A percentile compares a stretch with the other conserved stretches of the same genome.
Conservation (phyloP, 2,888 invertebrate genomes). For the Drosophila prostipennis region DNA sequence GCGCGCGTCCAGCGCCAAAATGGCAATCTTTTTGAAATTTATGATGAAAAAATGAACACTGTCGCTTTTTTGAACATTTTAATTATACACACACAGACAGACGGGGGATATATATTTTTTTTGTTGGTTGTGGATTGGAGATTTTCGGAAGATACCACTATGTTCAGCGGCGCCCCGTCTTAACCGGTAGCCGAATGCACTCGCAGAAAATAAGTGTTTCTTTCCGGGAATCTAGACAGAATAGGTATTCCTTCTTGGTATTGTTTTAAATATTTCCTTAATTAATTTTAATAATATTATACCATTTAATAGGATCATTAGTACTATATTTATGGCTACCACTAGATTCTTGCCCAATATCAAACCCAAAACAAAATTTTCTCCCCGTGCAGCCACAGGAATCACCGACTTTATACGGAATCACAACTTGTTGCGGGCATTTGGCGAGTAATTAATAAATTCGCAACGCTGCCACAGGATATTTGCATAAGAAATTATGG, state of each 20-base stretch:
- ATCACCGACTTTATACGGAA: neutral
- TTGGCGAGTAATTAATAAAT: constrained; percentile 80
- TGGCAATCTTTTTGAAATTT: constrained; percentile 77
- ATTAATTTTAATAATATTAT: too few species aligned
- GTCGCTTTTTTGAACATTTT: constrained; percentile 79
- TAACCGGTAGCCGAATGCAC: constrained; percentile 24
- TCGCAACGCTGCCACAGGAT: constrained; percentile 79
- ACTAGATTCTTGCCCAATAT: too few species aligned
- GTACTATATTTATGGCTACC: too few species aligned
- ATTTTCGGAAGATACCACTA: constrained; percentile 32
- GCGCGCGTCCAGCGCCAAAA: constrained; percentile 65
- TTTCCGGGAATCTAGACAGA: too few species aligned
- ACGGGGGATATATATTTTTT: constrained; percentile 14
- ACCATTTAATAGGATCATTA: too few species aligned
- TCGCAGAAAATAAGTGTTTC: neutral
- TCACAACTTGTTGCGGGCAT: constrained; percentile 28
- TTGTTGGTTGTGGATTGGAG: constrained; percentile 11
- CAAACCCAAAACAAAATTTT: too few species aligned
- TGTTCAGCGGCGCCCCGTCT: constrained; percentile 3
- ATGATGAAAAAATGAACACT: constrained; percentile 79
- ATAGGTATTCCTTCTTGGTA: too few species aligned
- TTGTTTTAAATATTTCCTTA: too few species aligned
- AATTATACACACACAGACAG: constrained; percentile 61
- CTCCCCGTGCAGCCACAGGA: constrained; percentile 4
- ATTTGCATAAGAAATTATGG: constrained; percentile 82